These are phyloP conservation scores for Oxycera nigricornis DNA, from an alignment of 2,888 invertebrate species.

Conservation along the genomic window DNA sequence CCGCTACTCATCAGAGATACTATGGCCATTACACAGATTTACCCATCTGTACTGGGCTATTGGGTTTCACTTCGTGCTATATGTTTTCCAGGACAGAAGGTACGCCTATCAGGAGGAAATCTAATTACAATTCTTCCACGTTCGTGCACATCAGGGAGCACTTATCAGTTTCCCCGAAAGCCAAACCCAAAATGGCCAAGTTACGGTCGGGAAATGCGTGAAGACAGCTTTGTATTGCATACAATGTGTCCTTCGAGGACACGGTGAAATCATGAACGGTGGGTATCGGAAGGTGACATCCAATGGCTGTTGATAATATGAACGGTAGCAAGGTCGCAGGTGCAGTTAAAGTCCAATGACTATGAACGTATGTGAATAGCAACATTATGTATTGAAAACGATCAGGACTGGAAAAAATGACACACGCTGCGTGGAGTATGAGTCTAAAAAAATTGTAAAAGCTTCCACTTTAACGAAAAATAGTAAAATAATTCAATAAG, in stretches of 20 bases:
- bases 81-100: conserved; percentile 9
- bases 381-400: no score
- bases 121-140: conserved; percentile 47
- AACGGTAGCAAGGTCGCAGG: conserved; percentile 28
- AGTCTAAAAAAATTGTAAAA: not conserved
- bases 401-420: no score
- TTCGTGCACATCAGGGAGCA: conserved; percentile 38
- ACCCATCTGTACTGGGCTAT: conserved; percentile 12
- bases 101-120: conserved; percentile 43
- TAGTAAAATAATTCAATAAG: no score
- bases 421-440: not conserved
- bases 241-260: not conserved
- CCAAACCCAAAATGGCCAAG: conserved; percentile 22
- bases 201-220: conserved; percentile 21
- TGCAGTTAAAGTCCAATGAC: conserved; percentile 11
- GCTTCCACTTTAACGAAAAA: no score
- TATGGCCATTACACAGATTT: conserved; percentile 33
- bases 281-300: conserved; percentile 7
- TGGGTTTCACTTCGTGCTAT: not conserved
- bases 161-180: conserved; percentile 30
- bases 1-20: conserved; percentile 19
- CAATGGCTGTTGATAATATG: conserved; percentile 12
- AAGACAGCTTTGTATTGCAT: conserved; percentile 6
- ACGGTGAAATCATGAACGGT: not conserved
- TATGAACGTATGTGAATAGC: no score